phyloP scores from a whole-genome alignment of 2,113 vertebrate species.

The Phainopepla nitens region DNA sequence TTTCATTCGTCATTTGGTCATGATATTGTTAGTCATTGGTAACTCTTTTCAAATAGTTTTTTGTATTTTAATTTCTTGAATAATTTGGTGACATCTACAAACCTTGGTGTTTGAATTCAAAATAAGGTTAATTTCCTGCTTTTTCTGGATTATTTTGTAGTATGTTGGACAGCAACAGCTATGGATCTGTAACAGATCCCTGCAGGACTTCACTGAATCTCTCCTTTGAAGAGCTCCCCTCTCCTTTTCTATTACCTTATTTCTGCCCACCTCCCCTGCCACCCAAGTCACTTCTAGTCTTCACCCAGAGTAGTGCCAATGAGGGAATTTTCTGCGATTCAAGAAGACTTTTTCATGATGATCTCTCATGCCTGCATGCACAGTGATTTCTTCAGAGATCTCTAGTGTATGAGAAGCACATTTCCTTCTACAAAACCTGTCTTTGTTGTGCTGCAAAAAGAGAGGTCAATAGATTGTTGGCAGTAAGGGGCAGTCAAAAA shows the following conservation, averaged over 20 bases:
- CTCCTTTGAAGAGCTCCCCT: neutral
- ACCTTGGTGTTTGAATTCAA: neutral
- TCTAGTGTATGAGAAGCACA: neutral
- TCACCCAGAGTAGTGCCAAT: neutral
- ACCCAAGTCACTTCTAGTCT: neutral
- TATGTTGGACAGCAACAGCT: neutral
- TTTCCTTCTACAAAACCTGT: neutral
- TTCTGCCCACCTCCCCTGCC: neutral
- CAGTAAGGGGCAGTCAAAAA: neutral
- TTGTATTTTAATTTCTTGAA: neutral
- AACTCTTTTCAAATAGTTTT: neutral
- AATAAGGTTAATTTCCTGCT: neutral
- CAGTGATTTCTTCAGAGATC: neutral
- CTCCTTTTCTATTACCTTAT: neutral
- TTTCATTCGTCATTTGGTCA: neutral
- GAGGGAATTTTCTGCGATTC: neutral
- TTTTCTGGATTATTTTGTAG: neutral
- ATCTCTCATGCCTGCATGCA: neutral
- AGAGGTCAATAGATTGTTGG: neutral
- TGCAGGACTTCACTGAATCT: neutral
- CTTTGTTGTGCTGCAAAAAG: neutral
- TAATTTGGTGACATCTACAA: neutral
- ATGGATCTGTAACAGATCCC: neutral
- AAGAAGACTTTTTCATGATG: neutral
- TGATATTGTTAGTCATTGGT: neutral